Conservation (phyloP, 1,140 invertebrate genomes). For the Drosophila lowei region DNA sequence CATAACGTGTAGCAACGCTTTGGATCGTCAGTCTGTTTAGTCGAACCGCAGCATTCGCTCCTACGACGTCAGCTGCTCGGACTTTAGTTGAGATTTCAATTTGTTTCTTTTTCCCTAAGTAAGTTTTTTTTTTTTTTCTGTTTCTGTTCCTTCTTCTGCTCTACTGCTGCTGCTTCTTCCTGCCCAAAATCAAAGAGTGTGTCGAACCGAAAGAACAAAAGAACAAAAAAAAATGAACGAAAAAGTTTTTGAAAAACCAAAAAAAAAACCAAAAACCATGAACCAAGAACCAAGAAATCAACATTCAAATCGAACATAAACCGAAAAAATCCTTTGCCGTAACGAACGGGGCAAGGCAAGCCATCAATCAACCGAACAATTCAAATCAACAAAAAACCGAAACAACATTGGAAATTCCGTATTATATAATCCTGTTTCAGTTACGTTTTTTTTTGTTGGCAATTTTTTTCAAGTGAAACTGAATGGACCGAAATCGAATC, state of each 20-base stretch:
- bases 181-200: constrained; percentile 17
- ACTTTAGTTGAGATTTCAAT: constrained; percentile 83
- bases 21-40: constrained; percentile 83
- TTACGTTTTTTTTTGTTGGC: constrained; percentile 51
- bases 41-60: constrained; percentile 84
- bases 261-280: constrained; percentile 13
- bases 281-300: constrained; percentile 1
- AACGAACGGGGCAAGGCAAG: constrained; percentile 9
- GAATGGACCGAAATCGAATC: constrained; percentile 14
- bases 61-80: constrained; percentile 83
- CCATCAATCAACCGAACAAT: constrained; percentile 24
- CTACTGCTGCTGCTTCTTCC: constrained; percentile 42
- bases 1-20: constrained; percentile 82
- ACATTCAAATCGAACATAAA: constrained; percentile 6
- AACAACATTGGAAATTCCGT: constrained; percentile 1
- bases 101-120: constrained; percentile 83
- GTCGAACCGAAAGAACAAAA: constrained; percentile 2
- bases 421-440: constrained; percentile 61
- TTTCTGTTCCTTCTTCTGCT: constrained; percentile 36
- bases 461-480: constrained; percentile 67
- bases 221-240: constrained; percentile 17
- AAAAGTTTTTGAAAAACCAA: constrained; percentile 22
- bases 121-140: constrained; percentile 66
- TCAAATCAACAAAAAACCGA: constrained; percentile 2
- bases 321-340: constrained; percentile 17